Conservation (phyloP, 2,113 vertebrate species). For the Notothenia coriiceps region DNA sequence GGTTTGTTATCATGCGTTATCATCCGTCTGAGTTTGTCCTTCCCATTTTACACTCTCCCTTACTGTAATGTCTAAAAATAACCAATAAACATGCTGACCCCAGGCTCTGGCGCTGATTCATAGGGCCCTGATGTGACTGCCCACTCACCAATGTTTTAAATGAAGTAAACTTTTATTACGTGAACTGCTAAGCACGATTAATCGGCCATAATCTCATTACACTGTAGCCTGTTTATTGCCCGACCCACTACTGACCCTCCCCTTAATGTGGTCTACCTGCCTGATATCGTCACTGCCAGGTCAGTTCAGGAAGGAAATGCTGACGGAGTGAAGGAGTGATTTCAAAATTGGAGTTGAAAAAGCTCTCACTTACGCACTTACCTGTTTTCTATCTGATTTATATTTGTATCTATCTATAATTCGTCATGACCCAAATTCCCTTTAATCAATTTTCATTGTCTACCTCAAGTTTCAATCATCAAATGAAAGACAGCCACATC, state of each 20-base stretch:
- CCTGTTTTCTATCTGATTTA: not conserved
- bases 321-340: conserved; percentile 12
- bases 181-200: conserved; percentile 22
- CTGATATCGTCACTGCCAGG: conserved; percentile 49
- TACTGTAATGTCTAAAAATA: not conserved
- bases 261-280: not conserved
- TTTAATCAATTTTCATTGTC: not conserved
- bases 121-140: not conserved
- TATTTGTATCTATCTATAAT: not conserved
- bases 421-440: not conserved
- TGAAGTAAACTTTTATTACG: conserved; percentile 31
- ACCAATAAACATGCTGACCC: not conserved
- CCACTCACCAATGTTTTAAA: conserved; percentile 8
- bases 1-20: not conserved
- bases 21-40: not conserved
- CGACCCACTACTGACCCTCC: not conserved
- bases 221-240: not conserved
- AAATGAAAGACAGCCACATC: not conserved
- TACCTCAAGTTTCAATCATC: not conserved
- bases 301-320: conserved; percentile 23
- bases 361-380: too few relatives aligned
- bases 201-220: conserved; percentile 57
- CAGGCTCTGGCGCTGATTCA: conserved; percentile 12
- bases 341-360: conserved; percentile 31
- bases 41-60: not conserved